Conservation (phyloP, 2,888 invertebrate species). For the Mongoloraphidia duomilia region DNA sequence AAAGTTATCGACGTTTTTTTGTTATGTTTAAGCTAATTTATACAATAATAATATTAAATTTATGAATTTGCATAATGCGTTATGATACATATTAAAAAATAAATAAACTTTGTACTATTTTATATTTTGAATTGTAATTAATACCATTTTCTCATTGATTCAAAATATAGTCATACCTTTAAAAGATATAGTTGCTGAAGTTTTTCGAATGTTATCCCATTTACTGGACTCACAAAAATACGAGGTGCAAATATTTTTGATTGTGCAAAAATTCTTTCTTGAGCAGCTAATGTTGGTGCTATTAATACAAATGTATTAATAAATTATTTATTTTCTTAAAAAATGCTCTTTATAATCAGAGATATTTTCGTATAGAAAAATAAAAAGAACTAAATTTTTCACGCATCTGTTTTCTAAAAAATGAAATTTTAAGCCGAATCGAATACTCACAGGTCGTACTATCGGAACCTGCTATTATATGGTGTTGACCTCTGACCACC, state of each 20-base stretch:
- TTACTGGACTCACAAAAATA: slow-evolving; percentile 9
- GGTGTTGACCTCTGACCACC: slow-evolving; percentile 49
- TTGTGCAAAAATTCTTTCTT: slow-evolving; percentile 29
- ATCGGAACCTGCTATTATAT: slow-evolving; percentile 29
- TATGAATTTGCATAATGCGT: too few species aligned
- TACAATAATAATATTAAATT: too few species aligned
- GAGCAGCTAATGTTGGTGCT: slow-evolving; percentile 19
- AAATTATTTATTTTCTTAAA: background rate
- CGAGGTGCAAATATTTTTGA: slow-evolving; percentile 26
- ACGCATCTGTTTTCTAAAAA: background rate
- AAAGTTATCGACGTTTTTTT: too few species aligned
- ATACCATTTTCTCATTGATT: too few species aligned
- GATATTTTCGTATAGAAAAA: slow-evolving; percentile 4
- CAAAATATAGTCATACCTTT: too few species aligned
- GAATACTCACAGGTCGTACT: slow-evolving; percentile 10
- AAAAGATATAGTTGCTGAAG: too few species aligned
- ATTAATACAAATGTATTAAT: slow-evolving; percentile 5
- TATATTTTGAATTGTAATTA: too few species aligned
- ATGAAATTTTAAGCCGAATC: background rate
- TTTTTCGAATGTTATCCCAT: background rate
- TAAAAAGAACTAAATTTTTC: background rate
- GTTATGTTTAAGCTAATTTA: too few species aligned
- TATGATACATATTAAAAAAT: too few species aligned
- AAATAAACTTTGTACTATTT: too few species aligned
- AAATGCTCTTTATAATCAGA: background rate